Conservation (phyloP, 2,113 vertebrate species). For the Nymphicus hollandicus region DNA sequence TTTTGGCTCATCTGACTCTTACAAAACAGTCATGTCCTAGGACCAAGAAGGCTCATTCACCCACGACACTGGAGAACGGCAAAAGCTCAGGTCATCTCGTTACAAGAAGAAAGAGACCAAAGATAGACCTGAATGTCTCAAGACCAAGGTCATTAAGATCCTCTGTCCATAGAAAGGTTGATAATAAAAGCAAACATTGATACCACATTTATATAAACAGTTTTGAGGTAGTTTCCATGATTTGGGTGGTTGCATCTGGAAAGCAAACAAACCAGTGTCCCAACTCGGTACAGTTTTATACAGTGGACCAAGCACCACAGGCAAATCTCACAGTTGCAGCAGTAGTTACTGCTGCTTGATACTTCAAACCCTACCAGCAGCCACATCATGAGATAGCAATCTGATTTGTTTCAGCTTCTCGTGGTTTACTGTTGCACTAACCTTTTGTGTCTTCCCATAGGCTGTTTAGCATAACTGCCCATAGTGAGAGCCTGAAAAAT, state of each 20-base stretch:
- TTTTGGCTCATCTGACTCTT: background rate
- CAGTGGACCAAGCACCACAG: background rate
- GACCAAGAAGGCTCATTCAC: background rate
- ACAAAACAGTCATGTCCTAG: accelerated
- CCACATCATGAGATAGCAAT: background rate
- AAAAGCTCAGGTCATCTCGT: background rate
- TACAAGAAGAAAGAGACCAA: background rate
- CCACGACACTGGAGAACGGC: background rate
- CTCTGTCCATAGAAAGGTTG: background rate
- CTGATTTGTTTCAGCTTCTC: background rate
- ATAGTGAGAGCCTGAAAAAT: background rate
- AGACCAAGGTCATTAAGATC: background rate
- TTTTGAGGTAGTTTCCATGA: background rate
- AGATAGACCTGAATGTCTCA: background rate
- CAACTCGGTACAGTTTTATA: background rate
- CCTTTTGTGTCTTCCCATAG: background rate
- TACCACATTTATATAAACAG: background rate
- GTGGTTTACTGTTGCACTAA: background rate
- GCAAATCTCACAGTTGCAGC: background rate
- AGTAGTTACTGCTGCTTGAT: background rate
- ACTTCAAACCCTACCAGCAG: background rate
- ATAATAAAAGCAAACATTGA: background rate
- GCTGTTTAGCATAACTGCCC: background rate
- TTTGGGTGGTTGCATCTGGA: background rate
- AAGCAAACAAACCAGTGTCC: background rate